Percentiles rank a stretch among this genome's conserved stretches.
These are phyloP conservation scores for Stichopus horrens DNA, from an alignment of 53 echinoderm and acorn worm genomes.

Conservation along the genomic window DNA sequence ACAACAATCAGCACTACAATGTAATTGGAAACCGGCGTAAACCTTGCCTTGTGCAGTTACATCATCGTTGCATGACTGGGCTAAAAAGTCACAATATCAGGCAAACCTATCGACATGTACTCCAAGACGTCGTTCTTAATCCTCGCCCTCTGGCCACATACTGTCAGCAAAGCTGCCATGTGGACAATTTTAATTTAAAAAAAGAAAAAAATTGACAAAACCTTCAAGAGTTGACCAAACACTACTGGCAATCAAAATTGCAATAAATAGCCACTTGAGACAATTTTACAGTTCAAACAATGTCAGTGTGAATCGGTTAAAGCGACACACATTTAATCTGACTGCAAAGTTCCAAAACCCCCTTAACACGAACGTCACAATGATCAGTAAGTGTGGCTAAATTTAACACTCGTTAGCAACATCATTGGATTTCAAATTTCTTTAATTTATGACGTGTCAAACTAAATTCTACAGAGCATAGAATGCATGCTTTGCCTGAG, in stretches of 20 bases:
- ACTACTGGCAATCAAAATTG: background rate
- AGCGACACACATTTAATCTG: background rate
- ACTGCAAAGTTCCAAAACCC: background rate
- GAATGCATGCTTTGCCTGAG: too few relatives aligned
- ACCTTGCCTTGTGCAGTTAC: too few relatives aligned
- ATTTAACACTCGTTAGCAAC: background rate
- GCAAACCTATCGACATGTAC: too few relatives aligned
- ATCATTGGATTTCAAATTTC: too few relatives aligned
- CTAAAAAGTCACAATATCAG: too few relatives aligned
- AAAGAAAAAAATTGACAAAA: background rate
- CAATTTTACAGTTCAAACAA: background rate
- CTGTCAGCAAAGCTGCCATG: background rate
- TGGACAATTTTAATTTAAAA: background rate
- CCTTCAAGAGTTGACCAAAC: slow-evolving; percentile 19
- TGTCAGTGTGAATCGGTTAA: background rate
- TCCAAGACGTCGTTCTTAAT: too few relatives aligned
- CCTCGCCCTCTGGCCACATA: too few relatives aligned
- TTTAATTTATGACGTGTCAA: too few relatives aligned
- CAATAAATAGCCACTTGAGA: background rate
- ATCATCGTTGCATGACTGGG: too few relatives aligned
- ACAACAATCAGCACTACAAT: too few relatives aligned
- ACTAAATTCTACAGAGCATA: too few relatives aligned
- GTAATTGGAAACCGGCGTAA: too few relatives aligned
- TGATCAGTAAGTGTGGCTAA: background rate
- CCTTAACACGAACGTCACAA: background rate